These are phyloP conservation scores for Mythimna lalbum DNA, from an alignment of 2,888 invertebrate species.

Conservation along the genomic window DNA sequence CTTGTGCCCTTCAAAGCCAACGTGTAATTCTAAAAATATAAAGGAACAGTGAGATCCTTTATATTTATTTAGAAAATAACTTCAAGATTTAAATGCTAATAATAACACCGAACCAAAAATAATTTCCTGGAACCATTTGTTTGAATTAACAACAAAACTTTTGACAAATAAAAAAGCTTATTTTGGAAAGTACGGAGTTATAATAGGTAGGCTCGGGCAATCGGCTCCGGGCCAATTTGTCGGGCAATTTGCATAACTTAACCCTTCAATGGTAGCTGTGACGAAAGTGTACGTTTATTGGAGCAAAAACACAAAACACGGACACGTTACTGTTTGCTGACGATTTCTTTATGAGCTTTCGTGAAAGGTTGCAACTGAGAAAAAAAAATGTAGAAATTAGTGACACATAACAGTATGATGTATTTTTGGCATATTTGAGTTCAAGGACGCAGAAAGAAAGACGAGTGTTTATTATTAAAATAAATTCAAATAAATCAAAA, in stretches of 20 bases:
- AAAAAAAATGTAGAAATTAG: conserved; percentile 46
- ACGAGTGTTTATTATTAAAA: neutral
- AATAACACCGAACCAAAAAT: conserved; percentile 49
- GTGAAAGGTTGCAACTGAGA: conserved; percentile 73
- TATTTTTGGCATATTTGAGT: conserved; percentile 12
- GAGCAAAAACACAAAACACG: conserved; percentile 79
- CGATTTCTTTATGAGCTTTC: conserved; percentile 68
- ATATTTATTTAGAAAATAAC: conserved; percentile 24
- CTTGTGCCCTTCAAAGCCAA: neutral
- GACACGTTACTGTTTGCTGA: conserved; percentile 78
- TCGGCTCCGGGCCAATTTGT: conserved; percentile 76
- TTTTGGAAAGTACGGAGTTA: conserved; percentile 71
- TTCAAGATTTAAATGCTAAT: conserved; percentile 41
- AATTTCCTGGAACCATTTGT: conserved; percentile 63
- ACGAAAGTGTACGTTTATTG: conserved; percentile 80
- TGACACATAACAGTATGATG: conserved; percentile 54
- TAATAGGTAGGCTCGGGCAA: conserved; percentile 73
- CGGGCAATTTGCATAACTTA: conserved; percentile 88
- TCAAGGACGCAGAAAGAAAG: neutral
- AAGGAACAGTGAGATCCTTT: neutral
- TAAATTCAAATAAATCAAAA: conserved; percentile 12
- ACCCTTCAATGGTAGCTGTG: conserved; percentile 81
- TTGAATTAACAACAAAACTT: conserved; percentile 64
- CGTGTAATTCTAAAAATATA: conserved; percentile 3
- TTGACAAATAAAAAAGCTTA: conserved; percentile 67